Conservation (phyloP, 2,888 invertebrate genomes). For the Ptychoptera contaminata region DNA sequence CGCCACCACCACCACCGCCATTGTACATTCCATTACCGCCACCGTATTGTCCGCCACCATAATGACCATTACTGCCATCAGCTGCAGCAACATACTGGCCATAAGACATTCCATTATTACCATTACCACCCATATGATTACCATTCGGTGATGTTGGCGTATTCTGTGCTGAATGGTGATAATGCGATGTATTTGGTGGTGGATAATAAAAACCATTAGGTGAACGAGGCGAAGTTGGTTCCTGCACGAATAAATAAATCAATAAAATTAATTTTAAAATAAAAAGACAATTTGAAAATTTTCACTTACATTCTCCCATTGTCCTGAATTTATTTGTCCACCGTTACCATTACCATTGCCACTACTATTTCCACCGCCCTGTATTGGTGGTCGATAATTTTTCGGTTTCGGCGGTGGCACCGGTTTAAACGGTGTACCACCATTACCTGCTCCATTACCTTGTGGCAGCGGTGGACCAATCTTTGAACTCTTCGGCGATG, state of each 20-base stretch:
- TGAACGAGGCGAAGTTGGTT: conserved; percentile 28
- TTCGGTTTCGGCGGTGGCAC: conserved; percentile 88
- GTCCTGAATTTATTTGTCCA: conserved; percentile 12
- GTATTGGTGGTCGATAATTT: conserved; percentile 66
- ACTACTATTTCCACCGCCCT: conserved; percentile 24
- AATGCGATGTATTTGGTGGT: conserved; percentile 24
- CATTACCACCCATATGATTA: conserved; percentile 4
- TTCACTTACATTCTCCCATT: conserved; percentile 38
- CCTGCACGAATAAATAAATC: conserved; percentile 14
- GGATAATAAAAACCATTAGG: conserved; percentile 32
- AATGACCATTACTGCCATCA: conserved; percentile 11
- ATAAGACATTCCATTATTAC: not conserved
- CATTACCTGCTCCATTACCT: conserved; percentile 19
- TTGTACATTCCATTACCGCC: conserved; percentile 15
- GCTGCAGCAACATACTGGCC: not conserved
- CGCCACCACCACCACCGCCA: conserved; percentile 18
- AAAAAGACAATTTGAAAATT: conserved; percentile 12
- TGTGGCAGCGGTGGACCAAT: conserved; percentile 20
- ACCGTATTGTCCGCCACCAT: conserved; percentile 22
- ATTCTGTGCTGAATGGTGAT: conserved; percentile 23
- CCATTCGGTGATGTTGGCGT: conserved; percentile 21
- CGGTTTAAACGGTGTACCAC: conserved; percentile 55
- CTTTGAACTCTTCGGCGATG: conserved; percentile 15
- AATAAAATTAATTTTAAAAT: not conserved
- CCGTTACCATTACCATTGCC: conserved; percentile 20